Conservation (phyloP, 2,113 vertebrate genomes). For the Microtus ochrogaster region DNA sequence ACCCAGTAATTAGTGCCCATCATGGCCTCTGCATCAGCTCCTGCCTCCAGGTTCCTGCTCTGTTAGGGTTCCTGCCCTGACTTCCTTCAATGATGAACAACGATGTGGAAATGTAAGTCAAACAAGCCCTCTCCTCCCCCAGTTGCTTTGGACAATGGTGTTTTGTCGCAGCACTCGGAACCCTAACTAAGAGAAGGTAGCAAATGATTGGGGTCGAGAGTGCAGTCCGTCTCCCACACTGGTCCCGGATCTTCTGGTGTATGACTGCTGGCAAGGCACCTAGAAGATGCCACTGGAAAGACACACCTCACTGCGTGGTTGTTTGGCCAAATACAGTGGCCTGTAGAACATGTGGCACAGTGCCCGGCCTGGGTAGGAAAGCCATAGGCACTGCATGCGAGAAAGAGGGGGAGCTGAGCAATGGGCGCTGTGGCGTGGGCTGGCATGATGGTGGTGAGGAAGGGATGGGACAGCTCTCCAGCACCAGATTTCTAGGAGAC, state of each 20-base stretch:
- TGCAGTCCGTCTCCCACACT: not conserved
- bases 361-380: not conserved
- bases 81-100: not conserved
- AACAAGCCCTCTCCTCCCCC: not conserved
- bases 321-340: constrained; percentile 2
- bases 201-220: not conserved
- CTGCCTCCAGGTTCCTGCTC: not conserved
- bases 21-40: not conserved
- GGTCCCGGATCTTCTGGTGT: not conserved
- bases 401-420: not conserved
- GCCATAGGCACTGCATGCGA: not conserved
- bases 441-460: not conserved
- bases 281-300: constrained; percentile 12
- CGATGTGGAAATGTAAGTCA: not conserved
- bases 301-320: not conserved
- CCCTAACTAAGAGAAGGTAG: not conserved
- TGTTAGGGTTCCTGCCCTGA: not conserved
- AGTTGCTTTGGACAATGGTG: not conserved
- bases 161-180: not conserved
- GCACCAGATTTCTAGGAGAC: constrained; percentile 6
- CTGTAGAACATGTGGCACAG: not conserved
- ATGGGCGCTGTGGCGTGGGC: not conserved
- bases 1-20: not conserved
- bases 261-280: not conserved
- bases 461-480: not conserved